Percentiles rank a stretch among this genome's conserved stretches.
Conservation (phyloP, 1,140 invertebrate genomes). For the Saccostrea glomerata region DNA sequence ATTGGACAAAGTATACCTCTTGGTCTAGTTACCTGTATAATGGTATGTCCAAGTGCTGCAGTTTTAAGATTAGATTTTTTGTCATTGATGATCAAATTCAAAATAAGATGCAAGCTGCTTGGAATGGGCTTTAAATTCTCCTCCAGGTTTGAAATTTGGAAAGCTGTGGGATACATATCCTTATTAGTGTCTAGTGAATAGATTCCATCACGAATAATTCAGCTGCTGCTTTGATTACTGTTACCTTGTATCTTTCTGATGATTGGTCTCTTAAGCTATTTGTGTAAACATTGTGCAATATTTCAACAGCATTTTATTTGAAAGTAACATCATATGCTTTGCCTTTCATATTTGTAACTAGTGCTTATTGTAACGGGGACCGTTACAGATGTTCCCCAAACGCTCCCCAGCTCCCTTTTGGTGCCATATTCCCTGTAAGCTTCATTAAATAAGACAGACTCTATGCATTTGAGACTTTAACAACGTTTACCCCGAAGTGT, state of each 20-base stretch:
- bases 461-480: too few species aligned
- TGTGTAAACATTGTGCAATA: slow-evolving; percentile 49
- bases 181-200: not conserved
- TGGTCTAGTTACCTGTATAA: slow-evolving; percentile 39
- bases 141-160: slow-evolving; percentile 30
- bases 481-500: too few species aligned
- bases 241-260: slow-evolving; percentile 39
- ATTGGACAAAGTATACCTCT: slow-evolving; percentile 54
- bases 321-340: slow-evolving; percentile 53
- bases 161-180: slow-evolving; percentile 34
- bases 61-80: slow-evolving; percentile 35
- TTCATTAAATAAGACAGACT: too few species aligned
- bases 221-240: slow-evolving; percentile 52
- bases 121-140: slow-evolving; percentile 46
- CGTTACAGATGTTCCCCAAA: too few species aligned
- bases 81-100: not conserved
- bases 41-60: slow-evolving; percentile 36
- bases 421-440: too few species aligned
- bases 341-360: slow-evolving; percentile 53
- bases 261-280: slow-evolving; percentile 2
- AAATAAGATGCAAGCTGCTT: slow-evolving; percentile 36
- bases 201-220: slow-evolving; percentile 57
- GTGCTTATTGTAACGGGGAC: too few species aligned
- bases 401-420: too few species aligned
- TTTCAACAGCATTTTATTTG: slow-evolving; percentile 42